Evolutionary conservation across 2,113 vertebrate species (phyloP).

Genomic region (Leptocoma aspasia): DNA sequence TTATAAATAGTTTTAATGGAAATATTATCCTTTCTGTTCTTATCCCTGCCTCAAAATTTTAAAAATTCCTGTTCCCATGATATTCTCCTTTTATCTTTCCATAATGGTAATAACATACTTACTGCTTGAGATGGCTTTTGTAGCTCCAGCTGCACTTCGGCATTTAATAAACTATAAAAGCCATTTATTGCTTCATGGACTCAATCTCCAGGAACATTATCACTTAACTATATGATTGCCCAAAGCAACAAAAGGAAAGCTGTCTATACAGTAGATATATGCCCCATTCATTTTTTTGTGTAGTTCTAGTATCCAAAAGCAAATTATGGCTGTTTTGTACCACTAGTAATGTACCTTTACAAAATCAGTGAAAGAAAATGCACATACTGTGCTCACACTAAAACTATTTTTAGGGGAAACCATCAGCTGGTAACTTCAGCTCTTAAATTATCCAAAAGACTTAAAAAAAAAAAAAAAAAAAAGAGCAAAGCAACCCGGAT

Average conservation of each 20-base stretch:
- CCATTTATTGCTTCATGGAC: conserved; percentile 35
- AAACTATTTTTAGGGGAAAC: conserved; percentile 18
- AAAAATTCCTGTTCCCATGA: neutral
- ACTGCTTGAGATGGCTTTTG: conserved; percentile 40
- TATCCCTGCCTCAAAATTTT: neutral
- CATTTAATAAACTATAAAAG: conserved; percentile 33
- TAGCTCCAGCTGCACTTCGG: conserved; percentile 51
- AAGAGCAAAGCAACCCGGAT: neutral
- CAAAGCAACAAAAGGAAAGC: conserved; percentile 43
- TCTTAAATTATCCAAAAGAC: neutral
- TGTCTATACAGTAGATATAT: neutral
- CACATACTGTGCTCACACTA: neutral
- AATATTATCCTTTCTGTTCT: neutral
- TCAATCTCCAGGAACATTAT: conserved; percentile 36
- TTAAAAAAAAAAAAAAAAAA: too few relatives aligned
- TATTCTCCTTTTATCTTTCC: conserved; percentile 1
- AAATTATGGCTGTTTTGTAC: conserved; percentile 37
- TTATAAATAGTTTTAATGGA: neutral
- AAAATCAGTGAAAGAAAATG: conserved; percentile 39
- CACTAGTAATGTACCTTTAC: neutral
- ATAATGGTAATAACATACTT: conserved; percentile 18
- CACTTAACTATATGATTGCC: conserved; percentile 50
- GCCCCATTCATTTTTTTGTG: neutral
- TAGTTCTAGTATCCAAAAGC: neutral
- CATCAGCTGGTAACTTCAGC: conserved; percentile 13